phyloP scores from a whole-genome alignment of 2,797 vertebrate species.

The Falco novaeseelandiae region DNA sequence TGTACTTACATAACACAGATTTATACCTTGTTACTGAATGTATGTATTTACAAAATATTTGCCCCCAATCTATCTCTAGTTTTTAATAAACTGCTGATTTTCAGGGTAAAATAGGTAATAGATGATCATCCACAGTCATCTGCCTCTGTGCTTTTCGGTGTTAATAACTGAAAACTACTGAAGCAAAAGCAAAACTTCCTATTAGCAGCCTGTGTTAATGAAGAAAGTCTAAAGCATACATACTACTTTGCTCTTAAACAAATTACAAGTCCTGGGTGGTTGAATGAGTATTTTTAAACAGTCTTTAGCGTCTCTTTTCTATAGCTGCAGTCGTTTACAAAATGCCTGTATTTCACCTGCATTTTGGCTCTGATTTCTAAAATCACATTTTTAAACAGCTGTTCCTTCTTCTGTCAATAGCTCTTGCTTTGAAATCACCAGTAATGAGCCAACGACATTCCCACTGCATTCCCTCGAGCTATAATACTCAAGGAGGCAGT shows the following conservation, averaged over 20 bases:
- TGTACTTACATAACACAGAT: neutral
- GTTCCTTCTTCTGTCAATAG: slow-evolving; percentile 42
- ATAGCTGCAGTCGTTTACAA: slow-evolving; percentile 46
- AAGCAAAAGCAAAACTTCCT: neutral
- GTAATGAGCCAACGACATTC: slow-evolving; percentile 40
- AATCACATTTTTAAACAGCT: slow-evolving; percentile 59
- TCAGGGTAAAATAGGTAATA: neutral
- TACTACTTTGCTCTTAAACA: slow-evolving; percentile 1
- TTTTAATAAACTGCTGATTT: neutral
- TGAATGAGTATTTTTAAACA: slow-evolving; percentile 54
- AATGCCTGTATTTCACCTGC: slow-evolving; percentile 59
- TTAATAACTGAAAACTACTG: neutral
- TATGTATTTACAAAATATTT: neutral
- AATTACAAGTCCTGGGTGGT: neutral
- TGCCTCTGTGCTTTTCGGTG: neutral
- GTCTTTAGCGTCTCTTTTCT: slow-evolving; percentile 49
- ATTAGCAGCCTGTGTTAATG: neutral
- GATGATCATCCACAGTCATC: neutral
- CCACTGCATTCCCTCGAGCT: slow-evolving; percentile 26
- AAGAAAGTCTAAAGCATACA: neutral
- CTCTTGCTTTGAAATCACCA: slow-evolving; percentile 57
- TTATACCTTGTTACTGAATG: neutral
- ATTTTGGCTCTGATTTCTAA: slow-evolving; percentile 51
- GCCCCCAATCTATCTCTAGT: neutral
- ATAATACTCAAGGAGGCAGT: slow-evolving; percentile 12